Conservation (phyloP, 2,888 invertebrate species). For the Micropterix aruncella region DNA sequence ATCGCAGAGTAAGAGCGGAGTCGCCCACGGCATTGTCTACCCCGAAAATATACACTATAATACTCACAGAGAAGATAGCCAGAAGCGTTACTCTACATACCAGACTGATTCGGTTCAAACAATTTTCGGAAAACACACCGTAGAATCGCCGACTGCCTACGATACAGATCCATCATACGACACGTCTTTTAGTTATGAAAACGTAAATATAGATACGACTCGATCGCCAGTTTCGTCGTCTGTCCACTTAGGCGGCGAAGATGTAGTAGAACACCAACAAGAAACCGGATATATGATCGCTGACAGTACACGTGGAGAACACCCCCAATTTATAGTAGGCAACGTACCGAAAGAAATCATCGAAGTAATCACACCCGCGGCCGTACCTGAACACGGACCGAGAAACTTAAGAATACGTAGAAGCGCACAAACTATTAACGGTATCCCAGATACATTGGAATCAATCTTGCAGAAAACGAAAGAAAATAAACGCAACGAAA, state of each 20-base stretch:
- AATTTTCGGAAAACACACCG: not conserved
- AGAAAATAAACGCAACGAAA: conserved; percentile 27
- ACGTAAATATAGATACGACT: conserved; percentile 26
- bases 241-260: conserved; percentile 27
- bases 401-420: conserved; percentile 27
- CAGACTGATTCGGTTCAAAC: conserved; percentile 24
- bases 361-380: conserved; percentile 39
- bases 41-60: conserved; percentile 27
- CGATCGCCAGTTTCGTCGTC: conserved; percentile 33
- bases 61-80: conserved; percentile 14
- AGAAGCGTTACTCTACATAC: conserved; percentile 8
- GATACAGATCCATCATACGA: conserved; percentile 20
- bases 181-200: conserved; percentile 28
- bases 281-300: conserved; percentile 20
- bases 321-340: conserved; percentile 50
- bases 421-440: conserved; percentile 19
- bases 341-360: conserved; percentile 44
- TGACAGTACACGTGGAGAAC: conserved; percentile 18
- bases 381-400: conserved; percentile 53
- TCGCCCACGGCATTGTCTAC: conserved; percentile 34
- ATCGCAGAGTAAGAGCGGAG: conserved; percentile 35
- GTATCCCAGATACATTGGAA: conserved; percentile 26
- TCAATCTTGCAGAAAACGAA: conserved; percentile 26
- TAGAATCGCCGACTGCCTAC: not conserved
- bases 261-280: conserved; percentile 24